Evolutionary conservation across 2,113 vertebrate species (phyloP).

Genomic region (Acrocephalus kingi): DNA sequence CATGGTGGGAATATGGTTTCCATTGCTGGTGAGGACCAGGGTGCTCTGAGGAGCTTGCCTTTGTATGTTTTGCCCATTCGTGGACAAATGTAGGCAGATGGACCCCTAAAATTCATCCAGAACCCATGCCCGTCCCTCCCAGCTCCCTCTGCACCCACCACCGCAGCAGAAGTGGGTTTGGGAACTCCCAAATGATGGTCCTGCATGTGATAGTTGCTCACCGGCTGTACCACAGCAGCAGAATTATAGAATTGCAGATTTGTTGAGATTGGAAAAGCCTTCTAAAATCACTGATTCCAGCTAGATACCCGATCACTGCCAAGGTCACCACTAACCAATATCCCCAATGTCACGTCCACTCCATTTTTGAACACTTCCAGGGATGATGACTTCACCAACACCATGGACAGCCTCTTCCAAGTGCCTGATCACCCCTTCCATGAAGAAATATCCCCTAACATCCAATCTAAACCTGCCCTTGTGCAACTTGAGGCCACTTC

Average conservation of each 20-base stretch:
- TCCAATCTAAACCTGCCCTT: not conserved
- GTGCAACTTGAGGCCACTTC: not conserved
- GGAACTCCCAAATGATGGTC: too few species aligned
- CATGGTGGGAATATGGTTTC: accelerated
- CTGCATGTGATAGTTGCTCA: not conserved
- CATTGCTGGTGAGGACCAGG: not conserved
- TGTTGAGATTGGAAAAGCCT: not conserved
- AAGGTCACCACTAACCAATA: not conserved
- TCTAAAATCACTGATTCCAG: not conserved
- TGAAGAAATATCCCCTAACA: not conserved
- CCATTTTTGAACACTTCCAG: not conserved
- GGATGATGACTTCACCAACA: not conserved
- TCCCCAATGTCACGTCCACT: not conserved
- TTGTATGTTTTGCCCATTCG: not conserved
- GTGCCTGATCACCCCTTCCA: not conserved
- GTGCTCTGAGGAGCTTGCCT: not conserved
- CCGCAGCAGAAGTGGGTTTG: too few species aligned
- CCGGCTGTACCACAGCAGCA: not conserved
- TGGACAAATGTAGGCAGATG: not conserved
- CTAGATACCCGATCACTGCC: not conserved
- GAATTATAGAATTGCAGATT: not conserved
- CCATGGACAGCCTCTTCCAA: not conserved
- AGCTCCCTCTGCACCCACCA: not conserved
- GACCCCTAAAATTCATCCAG: not conserved
- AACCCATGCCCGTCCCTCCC: accelerated